Conservation (phyloP, 2,888 invertebrate species). For the Lasioglossum vierecki region DNA sequence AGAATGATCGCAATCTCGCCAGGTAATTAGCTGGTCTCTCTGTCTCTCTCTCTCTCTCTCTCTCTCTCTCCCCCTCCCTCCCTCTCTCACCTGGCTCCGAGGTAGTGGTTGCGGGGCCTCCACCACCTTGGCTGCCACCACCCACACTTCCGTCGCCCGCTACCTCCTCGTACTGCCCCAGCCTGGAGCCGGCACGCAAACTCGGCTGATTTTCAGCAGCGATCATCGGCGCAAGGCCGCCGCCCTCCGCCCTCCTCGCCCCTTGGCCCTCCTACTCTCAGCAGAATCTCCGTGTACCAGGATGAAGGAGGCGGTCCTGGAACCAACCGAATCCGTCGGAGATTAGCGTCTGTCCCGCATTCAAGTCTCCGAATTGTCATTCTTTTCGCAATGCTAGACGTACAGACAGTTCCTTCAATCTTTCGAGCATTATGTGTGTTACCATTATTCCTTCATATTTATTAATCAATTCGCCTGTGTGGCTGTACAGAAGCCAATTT, state of each 20-base stretch:
- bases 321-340: not conserved
- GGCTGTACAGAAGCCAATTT: not conserved
- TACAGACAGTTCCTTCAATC: not conserved
- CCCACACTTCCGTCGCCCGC: slow-evolving; percentile 67
- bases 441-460: not conserved
- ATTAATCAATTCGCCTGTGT: not conserved
- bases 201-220: slow-evolving; percentile 73
- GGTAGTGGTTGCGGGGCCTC: slow-evolving; percentile 83
- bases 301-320: slow-evolving; percentile 18
- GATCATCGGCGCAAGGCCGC: slow-evolving; percentile 74
- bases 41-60: not conserved
- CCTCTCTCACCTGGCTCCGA: slow-evolving; percentile 80
- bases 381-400: not conserved
- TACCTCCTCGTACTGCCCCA: slow-evolving; percentile 74
- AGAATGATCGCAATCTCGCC: slow-evolving; percentile 34
- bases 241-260: slow-evolving; percentile 32
- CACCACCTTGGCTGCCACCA: slow-evolving; percentile 47
- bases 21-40: slow-evolving; percentile 32
- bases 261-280: slow-evolving; percentile 27
- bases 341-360: slow-evolving; percentile 12
- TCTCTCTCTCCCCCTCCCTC: not conserved
- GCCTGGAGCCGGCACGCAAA: slow-evolving; percentile 75
- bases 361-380: slow-evolving; percentile 17
- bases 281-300: not conserved
- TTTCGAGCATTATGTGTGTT: not conserved